Conservation (phyloP, 2,113 vertebrate genomes). For the Cathartes aura region DNA sequence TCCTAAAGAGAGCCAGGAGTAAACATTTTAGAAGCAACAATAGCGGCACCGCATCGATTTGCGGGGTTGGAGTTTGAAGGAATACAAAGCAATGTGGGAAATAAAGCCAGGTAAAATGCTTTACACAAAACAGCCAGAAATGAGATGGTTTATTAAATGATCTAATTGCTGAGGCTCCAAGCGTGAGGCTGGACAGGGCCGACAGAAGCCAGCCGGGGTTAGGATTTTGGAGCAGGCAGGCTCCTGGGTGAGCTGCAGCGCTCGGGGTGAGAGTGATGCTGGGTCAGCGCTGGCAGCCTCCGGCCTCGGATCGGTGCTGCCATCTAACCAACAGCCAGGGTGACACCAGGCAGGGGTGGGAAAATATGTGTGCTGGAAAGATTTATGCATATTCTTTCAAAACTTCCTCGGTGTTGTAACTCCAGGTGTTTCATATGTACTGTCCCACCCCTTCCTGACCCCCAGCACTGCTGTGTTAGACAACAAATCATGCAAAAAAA, state of each 20-base stretch:
- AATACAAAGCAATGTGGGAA: conserved; percentile 63
- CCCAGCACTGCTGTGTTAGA: fast-evolving
- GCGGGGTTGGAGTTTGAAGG: conserved; percentile 71
- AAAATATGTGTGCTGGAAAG: fast-evolving
- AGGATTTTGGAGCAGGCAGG: neutral
- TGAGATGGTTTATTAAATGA: conserved; percentile 42
- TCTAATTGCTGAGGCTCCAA: neutral
- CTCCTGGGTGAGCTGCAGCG: fast-evolving
- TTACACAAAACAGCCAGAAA: neutral
- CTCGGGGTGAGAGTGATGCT: fast-evolving
- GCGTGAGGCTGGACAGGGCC: neutral
- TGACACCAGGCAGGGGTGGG: neutral
- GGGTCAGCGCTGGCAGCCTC: neutral
- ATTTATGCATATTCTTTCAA: neutral
- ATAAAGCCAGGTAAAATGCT: conserved; percentile 50
- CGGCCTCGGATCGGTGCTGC: fast-evolving
- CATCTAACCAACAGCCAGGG: neutral
- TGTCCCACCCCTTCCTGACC: neutral
- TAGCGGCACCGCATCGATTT: conserved; percentile 70
- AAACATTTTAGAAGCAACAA: conserved; percentile 85
- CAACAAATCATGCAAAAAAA: neutral
- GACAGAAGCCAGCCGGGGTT: neutral
- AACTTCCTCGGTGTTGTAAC: fast-evolving
- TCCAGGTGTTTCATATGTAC: neutral
- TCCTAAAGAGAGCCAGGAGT: conserved; percentile 87